Evolutionary conservation across 1,140 invertebrate genomes (phyloP).

Genomic region (Archivesica marissinica): DNA sequence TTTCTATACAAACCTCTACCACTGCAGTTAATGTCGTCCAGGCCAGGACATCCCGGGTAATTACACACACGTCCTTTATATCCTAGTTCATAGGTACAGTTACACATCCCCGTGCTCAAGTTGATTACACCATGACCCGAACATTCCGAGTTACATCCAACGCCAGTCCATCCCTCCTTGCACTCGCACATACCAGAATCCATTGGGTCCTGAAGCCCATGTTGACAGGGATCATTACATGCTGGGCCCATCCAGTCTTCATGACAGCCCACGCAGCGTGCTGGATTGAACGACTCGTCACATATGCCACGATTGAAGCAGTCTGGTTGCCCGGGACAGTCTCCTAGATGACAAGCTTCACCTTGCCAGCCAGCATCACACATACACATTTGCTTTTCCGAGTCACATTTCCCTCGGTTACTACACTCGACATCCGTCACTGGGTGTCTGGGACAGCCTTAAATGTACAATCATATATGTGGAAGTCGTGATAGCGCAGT

Average conservation of each 20-base stretch:
- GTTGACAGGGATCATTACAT: conserved; percentile 76
- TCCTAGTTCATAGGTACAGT: conserved; percentile 74
- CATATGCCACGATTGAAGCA: conserved; percentile 71
- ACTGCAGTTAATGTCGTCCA: conserved; percentile 74
- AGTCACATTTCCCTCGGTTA: conserved; percentile 77
- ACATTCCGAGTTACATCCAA: conserved; percentile 78
- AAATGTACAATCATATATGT: too few species aligned
- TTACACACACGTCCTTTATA: conserved; percentile 78
- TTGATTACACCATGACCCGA: conserved; percentile 73
- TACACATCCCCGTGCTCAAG: conserved; percentile 63
- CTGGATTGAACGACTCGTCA: conserved; percentile 68
- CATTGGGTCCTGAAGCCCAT: conserved; percentile 70
- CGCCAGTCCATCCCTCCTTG: conserved; percentile 74
- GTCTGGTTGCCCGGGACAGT: conserved; percentile 77
- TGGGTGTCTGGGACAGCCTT: conserved; percentile 75
- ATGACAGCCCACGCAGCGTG: conserved; percentile 70
- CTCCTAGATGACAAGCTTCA: conserved; percentile 74
- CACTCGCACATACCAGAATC: conserved; percentile 72
- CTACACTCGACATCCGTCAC: conserved; percentile 70
- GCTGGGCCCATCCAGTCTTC: conserved; percentile 76
- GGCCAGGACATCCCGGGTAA: conserved; percentile 77
- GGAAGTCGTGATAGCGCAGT: too few species aligned
- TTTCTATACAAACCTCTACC: conserved; percentile 69
- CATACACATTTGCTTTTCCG: conserved; percentile 67
- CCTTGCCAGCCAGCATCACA: conserved; percentile 76